phyloP scores from a whole-genome alignment of 1,140 invertebrate genomes.

The Paraescarpia echinospica region DNA sequence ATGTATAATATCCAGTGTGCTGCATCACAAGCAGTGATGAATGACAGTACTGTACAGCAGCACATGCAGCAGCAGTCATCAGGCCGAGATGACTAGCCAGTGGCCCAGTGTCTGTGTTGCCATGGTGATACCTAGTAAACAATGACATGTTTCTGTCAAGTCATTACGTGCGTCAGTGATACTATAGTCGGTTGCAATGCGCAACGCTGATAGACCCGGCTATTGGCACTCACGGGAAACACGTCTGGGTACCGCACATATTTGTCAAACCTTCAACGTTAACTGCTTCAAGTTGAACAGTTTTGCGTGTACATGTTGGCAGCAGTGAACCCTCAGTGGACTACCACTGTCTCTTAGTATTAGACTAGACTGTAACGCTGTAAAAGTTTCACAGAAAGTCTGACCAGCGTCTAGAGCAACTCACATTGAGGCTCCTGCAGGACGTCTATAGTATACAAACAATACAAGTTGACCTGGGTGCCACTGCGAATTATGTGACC shows the following conservation, averaged over 20 bases:
- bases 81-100: not conserved
- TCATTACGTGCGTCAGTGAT: no score
- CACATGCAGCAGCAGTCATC: not conserved
- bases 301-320: not conserved
- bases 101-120: not conserved
- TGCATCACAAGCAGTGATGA: not conserved
- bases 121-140: not conserved
- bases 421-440: not conserved
- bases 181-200: no score
- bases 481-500: not conserved
- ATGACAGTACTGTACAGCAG: not conserved
- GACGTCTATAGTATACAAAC: not conserved
- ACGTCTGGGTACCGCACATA: no score
- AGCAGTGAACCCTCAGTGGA: not conserved
- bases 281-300: not conserved
- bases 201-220: no score
- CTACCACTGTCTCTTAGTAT: not conserved
- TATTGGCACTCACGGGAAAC: no score
- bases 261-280: no score
- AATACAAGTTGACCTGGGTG: not conserved
- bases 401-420: not conserved
- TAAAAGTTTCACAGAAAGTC: not conserved
- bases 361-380: not conserved
- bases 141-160: not conserved
- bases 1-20: conserved; percentile 69